Evolutionary conservation across 1,140 invertebrate species (phyloP), one percentile per base, ranked within the genome.

Genomic region (Microvelia longipes): DNA sequence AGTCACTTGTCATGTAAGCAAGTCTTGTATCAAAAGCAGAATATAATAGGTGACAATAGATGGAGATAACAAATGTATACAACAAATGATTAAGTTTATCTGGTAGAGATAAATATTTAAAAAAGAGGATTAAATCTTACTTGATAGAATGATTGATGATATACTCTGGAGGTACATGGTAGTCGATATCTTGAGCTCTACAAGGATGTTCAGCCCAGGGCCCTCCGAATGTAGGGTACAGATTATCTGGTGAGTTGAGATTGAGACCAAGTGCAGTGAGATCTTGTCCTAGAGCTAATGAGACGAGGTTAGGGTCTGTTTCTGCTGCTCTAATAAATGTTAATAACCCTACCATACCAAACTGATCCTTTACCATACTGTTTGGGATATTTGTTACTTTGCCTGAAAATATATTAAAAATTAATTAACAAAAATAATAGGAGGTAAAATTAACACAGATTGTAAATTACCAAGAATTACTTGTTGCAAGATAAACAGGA

Each of bases 351-450:
- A 98, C 94, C 84, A 99, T 98, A 73, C 97, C 97, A 82, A 98
- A 99, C 83, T 99, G 96, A 83, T 99, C 98, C 74, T 92, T 93
- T 70, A 99, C 94, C 96, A 99, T 99, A 79, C 91, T 93, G 68
- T 87, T 86, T 65, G 97, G 97, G 84, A 99, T 98, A 82, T 98
- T 97, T 76, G 94, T 95, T 73, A 99, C 94, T 82, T 91, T 90
- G 73, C 90, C 90, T 91, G 76, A 25, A 80, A 79, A 75, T n/a
- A 73, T 70, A 73, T n/a, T n/a, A n/a, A 50, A 15, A 29, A 69
- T 63, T 15, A 70, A 67, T 62, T 67, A 25, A 73, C 29, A 68
- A 71, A 68, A 29, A 69, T 65, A 65, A 14, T 5, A 60, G 5
- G 50, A 5, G 19, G 19, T 60, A 11, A 60, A 60, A 60, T 60